A percentile compares a stretch with the other conserved stretches of the same genome.
These are phyloP conservation scores for Cephus pygmeus DNA, from an alignment of 2,888 invertebrate genomes.

Conservation along the genomic window DNA sequence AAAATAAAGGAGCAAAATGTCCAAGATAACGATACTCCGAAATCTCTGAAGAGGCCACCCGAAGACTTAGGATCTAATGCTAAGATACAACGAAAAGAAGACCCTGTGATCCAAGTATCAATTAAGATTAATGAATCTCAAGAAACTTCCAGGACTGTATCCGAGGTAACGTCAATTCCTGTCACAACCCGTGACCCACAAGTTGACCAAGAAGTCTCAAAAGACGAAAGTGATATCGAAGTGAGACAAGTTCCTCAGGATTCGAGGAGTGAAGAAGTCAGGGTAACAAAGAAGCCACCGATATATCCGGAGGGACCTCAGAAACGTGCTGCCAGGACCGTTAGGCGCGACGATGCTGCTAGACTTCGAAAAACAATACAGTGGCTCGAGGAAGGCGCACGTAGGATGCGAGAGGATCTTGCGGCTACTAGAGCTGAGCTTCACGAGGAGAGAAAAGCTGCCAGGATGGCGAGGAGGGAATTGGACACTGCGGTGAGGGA, in stretches of 20 bases:
- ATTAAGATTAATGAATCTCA: background rate
- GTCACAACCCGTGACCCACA: background rate
- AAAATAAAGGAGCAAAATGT: background rate
- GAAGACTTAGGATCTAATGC: constrained; percentile 6
- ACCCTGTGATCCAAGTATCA: background rate
- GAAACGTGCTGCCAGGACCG: constrained; percentile 16
- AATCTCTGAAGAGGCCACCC: constrained; percentile 7
- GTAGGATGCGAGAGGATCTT: constrained; percentile 51
- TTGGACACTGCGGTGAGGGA: constrained; percentile 46
- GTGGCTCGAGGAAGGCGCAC: constrained; percentile 53
- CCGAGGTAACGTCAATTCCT: background rate
- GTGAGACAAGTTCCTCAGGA: background rate
- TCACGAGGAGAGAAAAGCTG: constrained; percentile 50
- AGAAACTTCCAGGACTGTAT: background rate
- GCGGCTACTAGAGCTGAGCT: constrained; percentile 48
- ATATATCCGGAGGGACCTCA: constrained; percentile 25
- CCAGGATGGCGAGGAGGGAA: constrained; percentile 46
- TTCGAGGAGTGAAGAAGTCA: constrained; percentile 5
- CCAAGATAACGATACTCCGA: background rate
- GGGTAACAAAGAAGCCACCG: constrained; percentile 25
- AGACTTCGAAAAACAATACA: constrained; percentile 52
- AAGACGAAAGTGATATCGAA: constrained; percentile 1
- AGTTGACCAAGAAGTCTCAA: background rate
- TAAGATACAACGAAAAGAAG: constrained; percentile 7
- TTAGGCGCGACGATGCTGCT: constrained; percentile 35